A percentile compares a stretch with the other conserved stretches of the same genome.
Evolutionary conservation across 2,797 vertebrate species (phyloP).

Genomic region (Silurus aristotelis): DNA sequence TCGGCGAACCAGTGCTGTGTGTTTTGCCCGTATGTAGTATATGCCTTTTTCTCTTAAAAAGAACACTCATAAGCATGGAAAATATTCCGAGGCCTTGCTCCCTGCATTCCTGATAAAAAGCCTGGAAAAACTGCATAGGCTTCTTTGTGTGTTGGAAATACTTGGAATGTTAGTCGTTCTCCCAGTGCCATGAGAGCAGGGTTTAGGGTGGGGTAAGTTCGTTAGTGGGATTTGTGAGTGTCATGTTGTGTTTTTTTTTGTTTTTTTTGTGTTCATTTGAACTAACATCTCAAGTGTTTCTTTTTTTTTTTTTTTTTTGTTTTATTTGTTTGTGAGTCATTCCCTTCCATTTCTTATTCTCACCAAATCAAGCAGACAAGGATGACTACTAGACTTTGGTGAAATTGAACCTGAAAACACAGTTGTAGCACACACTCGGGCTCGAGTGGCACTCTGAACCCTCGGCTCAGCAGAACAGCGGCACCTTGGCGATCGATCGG

Average conservation of each 20-base stretch:
- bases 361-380: background rate
- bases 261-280: no score
- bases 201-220: background rate
- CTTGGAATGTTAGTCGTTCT: conserved; percentile 26
- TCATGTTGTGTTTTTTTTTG: no score
- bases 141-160: conserved; percentile 28
- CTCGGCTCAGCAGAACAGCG: conserved; percentile 72
- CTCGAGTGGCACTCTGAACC: conserved; percentile 57
- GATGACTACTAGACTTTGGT: conserved; percentile 1
- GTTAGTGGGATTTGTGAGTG: background rate
- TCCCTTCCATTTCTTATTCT: background rate
- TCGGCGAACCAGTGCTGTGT: conserved; percentile 28
- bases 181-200: conserved; percentile 8
- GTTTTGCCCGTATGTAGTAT: conserved; percentile 34
- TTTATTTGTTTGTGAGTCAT: background rate
- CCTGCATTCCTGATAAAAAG: conserved; percentile 33
- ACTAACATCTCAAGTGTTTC: no score
- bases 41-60: conserved; percentile 13
- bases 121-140: conserved; percentile 21
- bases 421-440: conserved; percentile 33
- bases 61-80: conserved; percentile 31
- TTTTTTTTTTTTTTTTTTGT: background rate
- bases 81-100: conserved; percentile 38
- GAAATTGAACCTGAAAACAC: conserved; percentile 24
- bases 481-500: conserved; percentile 72